Evolutionary conservation across 2,113 vertebrate genomes (phyloP).

Genomic region (Mixornis gularis): DNA sequence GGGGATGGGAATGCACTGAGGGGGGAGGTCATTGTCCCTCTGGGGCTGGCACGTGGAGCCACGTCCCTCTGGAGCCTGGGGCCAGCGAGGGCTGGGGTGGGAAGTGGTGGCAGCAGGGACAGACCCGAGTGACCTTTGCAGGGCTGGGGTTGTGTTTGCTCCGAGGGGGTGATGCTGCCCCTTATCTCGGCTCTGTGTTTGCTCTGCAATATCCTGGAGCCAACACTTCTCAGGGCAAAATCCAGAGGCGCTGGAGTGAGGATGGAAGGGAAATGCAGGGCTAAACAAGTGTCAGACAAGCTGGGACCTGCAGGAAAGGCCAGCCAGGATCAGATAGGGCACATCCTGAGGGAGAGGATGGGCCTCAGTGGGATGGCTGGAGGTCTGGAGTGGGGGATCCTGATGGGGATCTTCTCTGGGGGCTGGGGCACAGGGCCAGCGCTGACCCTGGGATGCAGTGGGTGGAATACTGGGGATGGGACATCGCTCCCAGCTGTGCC

Average conservation of each 20-base stretch:
- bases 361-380: not conserved
- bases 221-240: constrained; percentile 3
- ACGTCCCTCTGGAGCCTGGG: not conserved
- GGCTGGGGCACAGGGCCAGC: not conserved
- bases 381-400: not conserved
- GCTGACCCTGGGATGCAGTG: not conserved
- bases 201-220: not conserved
- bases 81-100: not conserved
- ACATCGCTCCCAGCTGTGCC: not conserved
- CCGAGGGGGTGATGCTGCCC: not conserved
- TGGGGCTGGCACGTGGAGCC: not conserved
- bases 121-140: not conserved
- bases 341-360: not conserved
- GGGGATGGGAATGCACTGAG: not conserved
- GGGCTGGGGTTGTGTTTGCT: not conserved
- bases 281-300: not conserved
- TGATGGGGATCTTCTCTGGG: accelerated
- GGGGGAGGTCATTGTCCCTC: not conserved
- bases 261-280: not conserved
- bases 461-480: not conserved
- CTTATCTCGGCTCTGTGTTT: not conserved
- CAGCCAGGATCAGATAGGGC: not conserved
- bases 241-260: not conserved
- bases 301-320: not conserved
- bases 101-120: not conserved